phyloP scores from a whole-genome alignment of 2,797 vertebrate species.

The Margarornis squamiger region DNA sequence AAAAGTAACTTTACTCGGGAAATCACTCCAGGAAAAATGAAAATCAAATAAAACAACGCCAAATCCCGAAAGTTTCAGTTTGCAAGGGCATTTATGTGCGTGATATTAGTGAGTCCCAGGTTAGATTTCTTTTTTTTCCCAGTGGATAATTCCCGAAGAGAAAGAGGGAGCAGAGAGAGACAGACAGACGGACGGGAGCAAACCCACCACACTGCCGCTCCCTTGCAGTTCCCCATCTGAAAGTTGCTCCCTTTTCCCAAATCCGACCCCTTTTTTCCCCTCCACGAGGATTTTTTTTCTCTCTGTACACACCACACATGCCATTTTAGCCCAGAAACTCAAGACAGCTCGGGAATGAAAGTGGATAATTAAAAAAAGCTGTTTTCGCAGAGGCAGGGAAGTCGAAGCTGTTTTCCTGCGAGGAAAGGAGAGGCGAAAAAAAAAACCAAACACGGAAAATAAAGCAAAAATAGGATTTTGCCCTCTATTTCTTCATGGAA shows the following conservation, averaged over 20 bases:
- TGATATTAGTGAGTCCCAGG: neutral
- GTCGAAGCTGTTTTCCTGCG: neutral
- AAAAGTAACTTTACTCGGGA: neutral
- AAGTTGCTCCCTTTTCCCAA: neutral
- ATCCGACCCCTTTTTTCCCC: neutral
- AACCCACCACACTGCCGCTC: neutral
- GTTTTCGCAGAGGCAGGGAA: slow-evolving; percentile 7
- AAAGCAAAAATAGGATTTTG: neutral
- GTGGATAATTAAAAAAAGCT: slow-evolving; percentile 56
- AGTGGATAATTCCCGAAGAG: neutral
- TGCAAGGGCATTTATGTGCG: neutral
- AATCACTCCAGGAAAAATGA: neutral
- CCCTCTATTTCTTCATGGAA: neutral
- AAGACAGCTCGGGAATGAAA: neutral
- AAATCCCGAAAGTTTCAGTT: neutral
- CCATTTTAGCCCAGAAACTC: slow-evolving; percentile 14
- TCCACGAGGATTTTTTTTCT: neutral
- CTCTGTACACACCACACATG: neutral
- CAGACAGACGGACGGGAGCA: neutral
- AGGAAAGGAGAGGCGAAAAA: neutral
- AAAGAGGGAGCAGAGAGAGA: neutral
- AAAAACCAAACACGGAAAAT: neutral
- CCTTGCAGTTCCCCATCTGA: neutral
- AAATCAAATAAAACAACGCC: neutral
- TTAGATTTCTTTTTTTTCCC: neutral